These are phyloP conservation scores for Agrotis exclamationis DNA, from an alignment of 2,888 invertebrate genomes.

Conservation along the genomic window DNA sequence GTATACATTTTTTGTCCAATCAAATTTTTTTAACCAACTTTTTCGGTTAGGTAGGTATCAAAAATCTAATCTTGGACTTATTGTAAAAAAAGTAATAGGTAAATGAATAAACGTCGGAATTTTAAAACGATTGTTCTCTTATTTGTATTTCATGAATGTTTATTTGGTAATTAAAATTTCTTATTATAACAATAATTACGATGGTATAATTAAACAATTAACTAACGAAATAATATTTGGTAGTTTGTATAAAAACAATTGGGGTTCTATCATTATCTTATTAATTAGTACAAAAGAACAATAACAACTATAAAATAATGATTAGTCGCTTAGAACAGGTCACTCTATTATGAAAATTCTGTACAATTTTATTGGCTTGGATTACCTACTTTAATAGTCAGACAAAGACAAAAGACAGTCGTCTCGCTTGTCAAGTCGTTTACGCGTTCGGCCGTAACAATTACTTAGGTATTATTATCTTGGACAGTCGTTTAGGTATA, in stretches of 20 bases:
- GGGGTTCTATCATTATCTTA: conserved; percentile 41
- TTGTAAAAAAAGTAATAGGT: neutral
- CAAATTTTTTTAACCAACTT: neutral
- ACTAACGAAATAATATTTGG: conserved; percentile 56
- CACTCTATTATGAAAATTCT: conserved; percentile 39
- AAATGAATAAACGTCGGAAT: conserved; percentile 6
- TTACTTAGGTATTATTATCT: conserved; percentile 85
- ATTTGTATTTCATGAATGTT: conserved; percentile 56
- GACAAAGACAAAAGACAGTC: conserved; percentile 53
- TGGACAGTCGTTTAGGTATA: conserved; percentile 83
- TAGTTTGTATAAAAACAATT: conserved; percentile 50
- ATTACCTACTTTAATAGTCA: conserved; percentile 29
- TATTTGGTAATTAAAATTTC: conserved; percentile 57
- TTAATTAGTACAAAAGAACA: conserved; percentile 55
- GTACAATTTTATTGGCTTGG: conserved; percentile 37
- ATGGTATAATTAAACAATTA: conserved; percentile 57
- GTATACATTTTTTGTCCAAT: neutral
- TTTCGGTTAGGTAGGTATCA: neutral
- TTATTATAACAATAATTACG: conserved; percentile 56
- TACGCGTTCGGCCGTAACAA: conserved; percentile 81
- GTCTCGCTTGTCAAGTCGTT: conserved; percentile 73
- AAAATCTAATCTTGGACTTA: neutral
- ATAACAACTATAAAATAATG: conserved; percentile 28
- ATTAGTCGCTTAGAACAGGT: conserved; percentile 31
- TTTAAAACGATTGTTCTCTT: conserved; percentile 32